phyloP scores from a whole-genome alignment of 2,888 invertebrate genomes.

The Tipula unca region DNA sequence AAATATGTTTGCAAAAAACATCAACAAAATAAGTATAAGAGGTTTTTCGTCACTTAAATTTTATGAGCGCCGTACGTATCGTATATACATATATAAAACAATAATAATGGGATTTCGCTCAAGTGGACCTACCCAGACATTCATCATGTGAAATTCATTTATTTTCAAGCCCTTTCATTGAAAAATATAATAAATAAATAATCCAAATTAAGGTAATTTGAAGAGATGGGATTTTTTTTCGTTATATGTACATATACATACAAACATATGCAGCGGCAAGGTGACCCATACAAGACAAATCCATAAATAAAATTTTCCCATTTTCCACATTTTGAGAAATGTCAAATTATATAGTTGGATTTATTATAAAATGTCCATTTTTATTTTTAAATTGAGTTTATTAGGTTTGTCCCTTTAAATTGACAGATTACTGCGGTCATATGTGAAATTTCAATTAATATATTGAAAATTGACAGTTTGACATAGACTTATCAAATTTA shows the following conservation, averaged over 20 bases:
- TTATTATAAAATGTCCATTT: not conserved
- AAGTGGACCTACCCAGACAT: not conserved
- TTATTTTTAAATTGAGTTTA: not conserved
- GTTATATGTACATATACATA: too few relatives aligned
- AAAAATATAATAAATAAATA: conserved; percentile 2
- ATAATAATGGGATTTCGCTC: not conserved
- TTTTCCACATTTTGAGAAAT: not conserved
- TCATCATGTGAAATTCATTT: not conserved
- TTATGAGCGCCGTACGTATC: not conserved
- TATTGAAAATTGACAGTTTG: not conserved
- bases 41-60: conserved; percentile 4
- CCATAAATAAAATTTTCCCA: not conserved
- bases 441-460: not conserved
- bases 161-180: not conserved
- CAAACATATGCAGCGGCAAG: not conserved
- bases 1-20: not conserved
- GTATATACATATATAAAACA: not conserved
- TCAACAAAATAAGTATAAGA: not conserved
- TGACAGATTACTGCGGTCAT: not conserved
- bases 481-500: not conserved
- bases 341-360: not conserved
- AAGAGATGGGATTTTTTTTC: not conserved
- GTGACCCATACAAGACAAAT: not conserved
- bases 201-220: not conserved
- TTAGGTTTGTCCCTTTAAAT: not conserved